Percentiles rank a stretch among this genome's conserved stretches.
Evolutionary conservation across 2,888 invertebrate species (phyloP).

Genomic region (Drosophila rubida): DNA sequence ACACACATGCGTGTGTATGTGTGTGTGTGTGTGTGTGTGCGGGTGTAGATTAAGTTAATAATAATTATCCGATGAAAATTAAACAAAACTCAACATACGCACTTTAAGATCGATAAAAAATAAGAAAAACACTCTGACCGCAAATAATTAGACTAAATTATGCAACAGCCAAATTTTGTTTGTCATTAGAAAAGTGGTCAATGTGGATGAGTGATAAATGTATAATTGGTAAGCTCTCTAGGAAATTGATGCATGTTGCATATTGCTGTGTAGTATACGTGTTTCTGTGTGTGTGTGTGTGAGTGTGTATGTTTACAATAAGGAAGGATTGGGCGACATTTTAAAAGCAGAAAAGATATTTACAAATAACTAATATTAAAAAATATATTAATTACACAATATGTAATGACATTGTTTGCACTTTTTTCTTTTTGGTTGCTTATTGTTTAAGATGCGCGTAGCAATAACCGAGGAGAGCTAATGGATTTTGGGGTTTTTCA

Average conservation of each 20-base stretch:
- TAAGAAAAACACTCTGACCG: constrained; percentile 38
- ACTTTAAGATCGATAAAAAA: constrained; percentile 49
- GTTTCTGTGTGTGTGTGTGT: constrained; percentile 6
- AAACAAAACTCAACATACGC: constrained; percentile 55
- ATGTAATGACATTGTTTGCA: constrained; percentile 56
- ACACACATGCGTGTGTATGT: constrained; percentile 18
- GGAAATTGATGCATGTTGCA: constrained; percentile 10
- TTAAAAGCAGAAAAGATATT: constrained; percentile 74
- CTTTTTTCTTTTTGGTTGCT: constrained; percentile 52
- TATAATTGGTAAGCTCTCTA: constrained; percentile 31
- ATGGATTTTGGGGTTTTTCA: constrained; percentile 29
- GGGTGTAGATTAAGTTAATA: constrained; percentile 18
- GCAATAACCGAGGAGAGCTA: constrained; percentile 50
- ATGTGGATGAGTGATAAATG: constrained; percentile 10
- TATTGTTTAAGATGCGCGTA: constrained; percentile 44
- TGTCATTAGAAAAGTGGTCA: constrained; percentile 26
- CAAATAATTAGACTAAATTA: constrained; percentile 41
- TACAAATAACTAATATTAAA: constrained; percentile 68
- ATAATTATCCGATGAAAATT: constrained; percentile 44
- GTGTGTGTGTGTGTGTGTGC: constrained; percentile 23
- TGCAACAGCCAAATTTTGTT: constrained; percentile 53
- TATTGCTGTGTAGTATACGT: constrained; percentile 17
- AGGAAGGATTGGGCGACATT: constrained; percentile 53
- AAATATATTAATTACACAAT: constrained; percentile 49
- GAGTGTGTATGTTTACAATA: constrained; percentile 41